These are phyloP conservation scores for Arenaria interpres DNA, from an alignment of 2,113 vertebrate species.

Conservation along the genomic window DNA sequence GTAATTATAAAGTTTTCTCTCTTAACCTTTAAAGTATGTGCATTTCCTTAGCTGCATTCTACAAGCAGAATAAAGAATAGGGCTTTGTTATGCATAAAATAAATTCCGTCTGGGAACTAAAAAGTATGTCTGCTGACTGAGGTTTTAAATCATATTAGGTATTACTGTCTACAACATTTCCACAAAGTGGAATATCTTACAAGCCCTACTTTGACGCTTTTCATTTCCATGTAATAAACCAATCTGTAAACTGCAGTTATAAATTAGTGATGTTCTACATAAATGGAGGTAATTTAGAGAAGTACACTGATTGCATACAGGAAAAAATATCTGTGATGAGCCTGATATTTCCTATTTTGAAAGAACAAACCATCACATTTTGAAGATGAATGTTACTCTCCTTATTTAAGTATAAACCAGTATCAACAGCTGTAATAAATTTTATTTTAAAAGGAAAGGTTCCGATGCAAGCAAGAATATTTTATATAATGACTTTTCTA, in stretches of 20 bases:
- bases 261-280: background rate
- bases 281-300: background rate
- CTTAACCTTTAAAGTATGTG: background rate
- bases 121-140: background rate
- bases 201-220: background rate
- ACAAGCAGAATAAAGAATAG: background rate
- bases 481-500: background rate
- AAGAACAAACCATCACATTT: background rate
- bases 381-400: background rate
- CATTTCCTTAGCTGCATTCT: background rate
- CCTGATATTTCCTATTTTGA: background rate
- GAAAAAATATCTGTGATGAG: background rate
- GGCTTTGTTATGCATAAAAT: background rate
- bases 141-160: background rate
- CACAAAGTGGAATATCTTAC: background rate
- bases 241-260: background rate
- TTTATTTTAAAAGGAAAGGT: background rate
- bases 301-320: background rate
- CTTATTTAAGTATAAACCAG: background rate
- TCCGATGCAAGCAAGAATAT: background rate
- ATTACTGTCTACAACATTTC: background rate
- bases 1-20: background rate
- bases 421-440: background rate
- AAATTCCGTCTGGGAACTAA: background rate
- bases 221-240: background rate